phyloP scores from a whole-genome alignment of 2,113 vertebrate species.

The Pelmatolapia mariae region DNA sequence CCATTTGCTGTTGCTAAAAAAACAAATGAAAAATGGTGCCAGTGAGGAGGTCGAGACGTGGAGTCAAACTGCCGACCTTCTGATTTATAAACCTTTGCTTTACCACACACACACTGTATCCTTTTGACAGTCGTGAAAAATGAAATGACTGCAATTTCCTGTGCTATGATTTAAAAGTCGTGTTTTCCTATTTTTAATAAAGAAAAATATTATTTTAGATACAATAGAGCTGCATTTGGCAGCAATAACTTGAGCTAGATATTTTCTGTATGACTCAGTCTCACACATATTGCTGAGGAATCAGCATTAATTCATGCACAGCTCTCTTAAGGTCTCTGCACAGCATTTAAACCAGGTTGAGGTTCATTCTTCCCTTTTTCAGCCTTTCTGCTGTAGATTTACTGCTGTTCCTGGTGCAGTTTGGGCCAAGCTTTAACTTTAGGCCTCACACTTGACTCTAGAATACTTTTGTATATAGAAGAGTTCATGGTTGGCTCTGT shows the following conservation, averaged over 20 bases:
- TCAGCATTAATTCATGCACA: neutral
- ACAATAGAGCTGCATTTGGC: neutral
- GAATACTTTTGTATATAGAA: neutral
- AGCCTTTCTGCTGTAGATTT: neutral
- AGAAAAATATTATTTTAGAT: neutral
- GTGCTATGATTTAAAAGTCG: neutral
- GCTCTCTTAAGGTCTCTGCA: neutral
- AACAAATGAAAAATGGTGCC: neutral
- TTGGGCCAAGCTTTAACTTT: neutral
- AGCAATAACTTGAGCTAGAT: neutral
- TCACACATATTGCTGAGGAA: neutral
- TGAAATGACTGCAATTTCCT: neutral
- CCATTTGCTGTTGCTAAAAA: neutral
- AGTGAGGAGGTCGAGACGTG: neutral
- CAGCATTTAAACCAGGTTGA: neutral
- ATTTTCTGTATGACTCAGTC: neutral
- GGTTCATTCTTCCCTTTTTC: neutral
- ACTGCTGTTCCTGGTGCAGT: neutral
- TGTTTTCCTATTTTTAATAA: neutral
- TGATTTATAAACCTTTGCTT: neutral
- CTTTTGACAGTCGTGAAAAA: neutral
- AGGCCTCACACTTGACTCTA: neutral
- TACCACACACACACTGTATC: neutral
- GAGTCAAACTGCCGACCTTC: neutral
- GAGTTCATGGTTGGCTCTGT: neutral